phyloP scores from a whole-genome alignment of 1,140 invertebrate genomes.

The Diachasma alloeum region DNA sequence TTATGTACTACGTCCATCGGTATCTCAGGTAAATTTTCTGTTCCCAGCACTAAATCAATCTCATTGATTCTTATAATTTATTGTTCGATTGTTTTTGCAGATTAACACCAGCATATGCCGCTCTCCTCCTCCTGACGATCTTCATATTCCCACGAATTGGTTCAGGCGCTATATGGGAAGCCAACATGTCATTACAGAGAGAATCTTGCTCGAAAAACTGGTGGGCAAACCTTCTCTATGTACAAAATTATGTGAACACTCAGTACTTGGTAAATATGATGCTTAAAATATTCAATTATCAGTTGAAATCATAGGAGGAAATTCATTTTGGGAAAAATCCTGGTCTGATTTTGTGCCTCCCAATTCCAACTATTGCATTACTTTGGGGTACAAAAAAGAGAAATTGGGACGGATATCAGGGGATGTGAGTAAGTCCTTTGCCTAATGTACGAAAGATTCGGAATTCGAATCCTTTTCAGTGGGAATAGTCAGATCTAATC shows the following conservation, averaged over 20 bases:
- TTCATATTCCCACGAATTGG: slow-evolving; percentile 55
- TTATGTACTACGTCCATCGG: slow-evolving; percentile 52
- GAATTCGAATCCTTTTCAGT: too few relatives aligned
- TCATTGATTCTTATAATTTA: background rate
- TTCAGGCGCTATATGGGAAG: slow-evolving; percentile 59
- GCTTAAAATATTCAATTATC: background rate
- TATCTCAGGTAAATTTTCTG: slow-evolving; percentile 43
- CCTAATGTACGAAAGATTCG: too few relatives aligned
- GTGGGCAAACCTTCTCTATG: slow-evolving; percentile 69
- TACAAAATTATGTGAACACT: slow-evolving; percentile 67
- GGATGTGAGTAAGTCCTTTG: too few relatives aligned
- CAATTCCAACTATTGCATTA: too few relatives aligned
- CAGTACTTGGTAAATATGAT: background rate
- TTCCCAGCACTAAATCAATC: background rate
- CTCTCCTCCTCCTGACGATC: slow-evolving; percentile 56
- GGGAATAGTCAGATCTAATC: too few relatives aligned
- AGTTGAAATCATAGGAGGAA: too few relatives aligned
- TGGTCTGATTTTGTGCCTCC: too few relatives aligned
- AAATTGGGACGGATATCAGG: too few relatives aligned
- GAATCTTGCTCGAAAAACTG: slow-evolving; percentile 62
- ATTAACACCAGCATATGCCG: slow-evolving; percentile 61
- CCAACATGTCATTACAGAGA: slow-evolving; percentile 28
- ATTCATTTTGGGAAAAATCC: too few relatives aligned
- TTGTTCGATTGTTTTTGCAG: slow-evolving; percentile 39
- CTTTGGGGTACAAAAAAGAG: too few relatives aligned